Conservation (phyloP, 2,888 invertebrate genomes). For the Phragmatobia fuliginosa region DNA sequence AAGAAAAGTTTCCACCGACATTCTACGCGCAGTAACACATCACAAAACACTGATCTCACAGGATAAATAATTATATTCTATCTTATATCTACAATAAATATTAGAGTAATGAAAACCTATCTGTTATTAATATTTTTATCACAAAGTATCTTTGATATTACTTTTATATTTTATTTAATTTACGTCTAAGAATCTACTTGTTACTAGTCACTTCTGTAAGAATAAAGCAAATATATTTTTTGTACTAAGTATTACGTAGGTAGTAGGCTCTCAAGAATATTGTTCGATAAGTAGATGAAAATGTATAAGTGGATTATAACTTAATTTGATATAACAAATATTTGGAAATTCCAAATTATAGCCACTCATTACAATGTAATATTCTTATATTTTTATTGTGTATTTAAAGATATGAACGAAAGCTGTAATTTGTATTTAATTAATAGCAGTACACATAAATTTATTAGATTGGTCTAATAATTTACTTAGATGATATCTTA, state of each 20-base stretch:
- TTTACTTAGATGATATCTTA: neutral
- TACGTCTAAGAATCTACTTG: neutral
- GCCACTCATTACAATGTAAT: neutral
- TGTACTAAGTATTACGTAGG: slow-evolving; percentile 1
- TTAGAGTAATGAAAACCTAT: neutral
- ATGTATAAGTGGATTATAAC: neutral
- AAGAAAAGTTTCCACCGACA: slow-evolving; percentile 79
- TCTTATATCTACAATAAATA: neutral
- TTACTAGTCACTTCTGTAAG: slow-evolving; percentile 2
- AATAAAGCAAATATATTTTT: slow-evolving; percentile 7
- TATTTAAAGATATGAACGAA: neutral
- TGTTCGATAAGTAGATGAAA: neutral
- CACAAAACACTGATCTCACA: slow-evolving; percentile 60
- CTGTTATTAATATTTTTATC: neutral
- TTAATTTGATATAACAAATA: neutral
- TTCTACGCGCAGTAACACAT: slow-evolving; percentile 68
- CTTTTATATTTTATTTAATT: neutral
- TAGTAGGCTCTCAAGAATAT: slow-evolving; percentile 4
- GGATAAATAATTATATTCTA: slow-evolving; percentile 35
- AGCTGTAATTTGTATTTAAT: neutral
- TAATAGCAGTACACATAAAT: neutral
- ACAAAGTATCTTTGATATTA: neutral
- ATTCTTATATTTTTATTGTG: neutral
- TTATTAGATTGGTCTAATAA: neutral
- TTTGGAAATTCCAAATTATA: neutral